Conservation (phyloP, 2,113 vertebrate genomes). For the Microtus montanus region DNA sequence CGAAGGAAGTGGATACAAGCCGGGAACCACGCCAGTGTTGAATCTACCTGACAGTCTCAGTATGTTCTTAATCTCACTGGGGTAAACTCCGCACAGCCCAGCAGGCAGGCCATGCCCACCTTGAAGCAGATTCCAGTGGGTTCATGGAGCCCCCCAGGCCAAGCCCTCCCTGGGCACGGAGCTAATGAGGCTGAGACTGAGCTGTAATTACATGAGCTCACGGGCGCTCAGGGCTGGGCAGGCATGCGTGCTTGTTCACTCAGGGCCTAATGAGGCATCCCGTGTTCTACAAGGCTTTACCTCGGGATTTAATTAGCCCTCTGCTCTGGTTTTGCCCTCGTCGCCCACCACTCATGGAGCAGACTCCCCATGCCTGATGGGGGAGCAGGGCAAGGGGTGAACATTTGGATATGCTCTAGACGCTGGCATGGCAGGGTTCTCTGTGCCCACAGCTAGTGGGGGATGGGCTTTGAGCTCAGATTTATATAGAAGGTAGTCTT, state of each 20-base stretch:
- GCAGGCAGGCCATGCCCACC: not conserved
- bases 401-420: not conserved
- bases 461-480: not conserved
- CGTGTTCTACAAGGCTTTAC: constrained; percentile 83
- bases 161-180: not conserved
- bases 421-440: not conserved
- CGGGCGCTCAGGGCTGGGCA: constrained; percentile 69
- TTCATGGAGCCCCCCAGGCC: not conserved
- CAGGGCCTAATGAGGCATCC: constrained; percentile 83
- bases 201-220: constrained; percentile 84
- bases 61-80: not conserved
- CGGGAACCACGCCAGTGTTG: not conserved
- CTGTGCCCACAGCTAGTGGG: fast-evolving
- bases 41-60: too few species aligned
- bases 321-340: constrained; percentile 34
- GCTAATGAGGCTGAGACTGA: constrained; percentile 78
- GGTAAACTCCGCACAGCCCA: not conserved
- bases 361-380: constrained; percentile 12
- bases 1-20: too few species aligned
- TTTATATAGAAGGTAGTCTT: not conserved
- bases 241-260: constrained; percentile 77
- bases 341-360: constrained; percentile 56
- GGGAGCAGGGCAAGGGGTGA: not conserved
- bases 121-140: not conserved
- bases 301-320: constrained; percentile 83